Percentiles rank a stretch among this genome's conserved stretches.
Conservation (phyloP, 2,797 vertebrate genomes). For the Pteropus rufus region DNA sequence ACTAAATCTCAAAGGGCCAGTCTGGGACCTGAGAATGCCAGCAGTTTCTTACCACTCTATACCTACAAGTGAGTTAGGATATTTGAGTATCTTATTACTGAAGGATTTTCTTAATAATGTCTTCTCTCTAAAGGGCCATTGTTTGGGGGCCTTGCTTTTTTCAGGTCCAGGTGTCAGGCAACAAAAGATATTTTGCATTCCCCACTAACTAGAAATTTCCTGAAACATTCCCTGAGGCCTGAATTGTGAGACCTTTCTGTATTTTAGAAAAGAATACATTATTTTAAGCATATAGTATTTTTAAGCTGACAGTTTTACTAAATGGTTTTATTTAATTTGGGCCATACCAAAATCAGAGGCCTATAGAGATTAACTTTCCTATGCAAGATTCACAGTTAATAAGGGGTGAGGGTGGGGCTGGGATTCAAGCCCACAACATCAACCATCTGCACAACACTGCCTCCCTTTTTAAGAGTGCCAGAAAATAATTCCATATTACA, state of each 20-base stretch:
- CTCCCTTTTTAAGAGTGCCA: slow-evolving; percentile 2
- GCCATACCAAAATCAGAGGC: not conserved
- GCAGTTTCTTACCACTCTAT: not conserved
- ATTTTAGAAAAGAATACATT: not conserved
- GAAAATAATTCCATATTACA: not conserved
- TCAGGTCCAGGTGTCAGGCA: not conserved
- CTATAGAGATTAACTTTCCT: not conserved
- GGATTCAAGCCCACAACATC: not conserved
- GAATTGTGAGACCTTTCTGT: not conserved
- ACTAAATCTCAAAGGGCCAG: not conserved
- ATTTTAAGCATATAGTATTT: not conserved
- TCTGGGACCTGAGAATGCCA: not conserved
- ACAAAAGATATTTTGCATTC: not conserved
- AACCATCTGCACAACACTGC: not conserved
- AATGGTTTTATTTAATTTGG: not conserved
- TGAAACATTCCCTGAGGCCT: not conserved
- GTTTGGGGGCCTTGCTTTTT: not conserved
- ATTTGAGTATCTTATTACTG: not conserved
- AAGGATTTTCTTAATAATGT: not conserved
- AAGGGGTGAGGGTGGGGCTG: not conserved
- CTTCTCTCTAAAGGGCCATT: not conserved
- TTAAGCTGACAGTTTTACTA: not conserved
- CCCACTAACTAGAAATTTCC: slow-evolving; percentile 12
- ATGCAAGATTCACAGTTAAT: not conserved
- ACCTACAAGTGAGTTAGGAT: not conserved